Evolutionary conservation across 2,888 invertebrate genomes (phyloP).

Genomic region (Oasisia sp.): DNA sequence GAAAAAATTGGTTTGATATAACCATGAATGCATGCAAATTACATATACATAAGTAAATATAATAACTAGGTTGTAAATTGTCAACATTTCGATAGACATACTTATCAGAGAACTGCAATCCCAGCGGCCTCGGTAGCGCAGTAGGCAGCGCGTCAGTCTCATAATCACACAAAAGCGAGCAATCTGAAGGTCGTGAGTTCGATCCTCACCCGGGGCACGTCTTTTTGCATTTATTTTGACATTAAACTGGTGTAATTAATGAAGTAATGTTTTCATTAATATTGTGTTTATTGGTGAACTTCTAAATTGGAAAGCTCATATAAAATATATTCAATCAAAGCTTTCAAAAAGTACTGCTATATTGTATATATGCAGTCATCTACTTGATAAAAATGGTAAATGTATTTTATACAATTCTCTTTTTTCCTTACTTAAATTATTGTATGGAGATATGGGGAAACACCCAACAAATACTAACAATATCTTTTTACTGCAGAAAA

Average conservation of each 20-base stretch:
- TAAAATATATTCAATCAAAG: too few species aligned
- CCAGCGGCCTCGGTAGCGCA: slow-evolving; percentile 14
- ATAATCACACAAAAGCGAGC: slow-evolving; percentile 21
- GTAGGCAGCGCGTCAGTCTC: slow-evolving; percentile 25
- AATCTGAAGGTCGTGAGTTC: slow-evolving; percentile 26
- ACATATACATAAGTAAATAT: neutral
- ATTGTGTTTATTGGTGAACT: too few species aligned
- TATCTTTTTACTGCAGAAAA: too few species aligned
- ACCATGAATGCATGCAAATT: neutral
- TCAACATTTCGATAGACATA: neutral
- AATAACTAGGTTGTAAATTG: neutral
- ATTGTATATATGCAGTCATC: too few species aligned
- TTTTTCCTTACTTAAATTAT: too few species aligned
- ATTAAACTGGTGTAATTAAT: neutral
- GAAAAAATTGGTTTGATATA: neutral
- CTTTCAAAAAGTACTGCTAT: too few species aligned
- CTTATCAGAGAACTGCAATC: neutral
- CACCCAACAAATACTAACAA: too few species aligned
- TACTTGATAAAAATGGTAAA: too few species aligned
- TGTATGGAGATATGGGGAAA: too few species aligned
- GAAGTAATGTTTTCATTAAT: neutral
- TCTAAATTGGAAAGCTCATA: too few species aligned
- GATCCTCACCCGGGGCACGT: slow-evolving; percentile 24
- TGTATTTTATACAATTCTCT: too few species aligned
- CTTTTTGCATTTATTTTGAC: neutral